Evolutionary conservation across 2,888 invertebrate species (phyloP), one percentile per base, ranked within the genome.

Genomic region (Hermaeophaga mercurialis): DNA sequence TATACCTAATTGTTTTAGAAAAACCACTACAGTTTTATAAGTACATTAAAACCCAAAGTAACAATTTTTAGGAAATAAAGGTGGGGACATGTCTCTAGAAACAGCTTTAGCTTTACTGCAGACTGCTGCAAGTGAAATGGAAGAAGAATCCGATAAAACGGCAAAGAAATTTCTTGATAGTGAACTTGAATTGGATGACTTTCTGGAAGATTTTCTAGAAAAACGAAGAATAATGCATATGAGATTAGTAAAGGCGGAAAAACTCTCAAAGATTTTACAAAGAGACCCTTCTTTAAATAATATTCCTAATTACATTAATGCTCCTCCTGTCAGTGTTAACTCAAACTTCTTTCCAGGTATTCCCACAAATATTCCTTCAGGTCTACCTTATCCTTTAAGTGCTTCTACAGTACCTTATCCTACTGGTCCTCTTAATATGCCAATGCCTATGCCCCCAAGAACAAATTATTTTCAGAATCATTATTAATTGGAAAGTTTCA

Each of bases 231-330:
- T 85, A 28, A 89, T 91, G 82, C 94, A 94, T 74, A 73, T 88
- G 61, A 83, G 95, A 45, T 88, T 92, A 73, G 88, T 96, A 8
- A 97, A 97, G 80, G 88, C 93, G 0, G 97, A 98, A 63, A 96
- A 97, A 80, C 88, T 98, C 87, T 82, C 85, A 43, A 91, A 92
- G 71, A 76, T 92, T 8, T 79, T 90, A 58, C 71, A 75, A 9
- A 67, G 75, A 22, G 74, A 75, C 61, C 70, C 73, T 4, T 58
- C 66, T n/a, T 36, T 73, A n/a, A 71, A 63, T 43, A 66, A 70
- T 69, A 65, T 70, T 47, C 70, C 71, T 3, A 77, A 70, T 64
- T 78, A 79, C 56, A 67, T 75, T 12, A 77, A 78, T 63, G 72
- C 76, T 12, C 78, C 78, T 4, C 76, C 75, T 17, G 66, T 76